phyloP scores from a whole-genome alignment of 2,888 invertebrate genomes.

The Cataglyphis cursor region DNA sequence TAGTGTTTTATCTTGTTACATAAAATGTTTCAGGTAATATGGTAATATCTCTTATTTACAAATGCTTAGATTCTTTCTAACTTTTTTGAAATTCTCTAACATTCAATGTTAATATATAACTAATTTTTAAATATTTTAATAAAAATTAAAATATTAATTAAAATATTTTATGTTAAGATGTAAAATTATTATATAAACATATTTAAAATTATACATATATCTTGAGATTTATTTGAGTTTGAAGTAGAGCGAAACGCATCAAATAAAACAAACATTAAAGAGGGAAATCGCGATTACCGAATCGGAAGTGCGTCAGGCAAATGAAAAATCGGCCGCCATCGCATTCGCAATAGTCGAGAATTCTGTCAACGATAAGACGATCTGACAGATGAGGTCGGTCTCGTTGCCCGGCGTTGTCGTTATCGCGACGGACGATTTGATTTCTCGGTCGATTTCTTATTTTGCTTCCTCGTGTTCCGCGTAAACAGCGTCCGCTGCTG shows the following conservation, averaged over 20 bases:
- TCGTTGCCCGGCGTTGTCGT: slow-evolving; percentile 12
- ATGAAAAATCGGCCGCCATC: slow-evolving; percentile 29
- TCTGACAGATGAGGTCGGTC: slow-evolving; percentile 44
- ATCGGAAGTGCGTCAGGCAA: slow-evolving; percentile 6
- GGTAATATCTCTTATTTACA: not conserved
- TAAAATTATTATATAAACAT: not conserved
- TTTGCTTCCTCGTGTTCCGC: slow-evolving; percentile 65
- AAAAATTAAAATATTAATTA: not conserved
- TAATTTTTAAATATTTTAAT: not conserved
- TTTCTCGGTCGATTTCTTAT: slow-evolving; percentile 63
- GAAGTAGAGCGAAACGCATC: not conserved
- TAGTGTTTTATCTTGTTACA: slow-evolving; percentile 9
- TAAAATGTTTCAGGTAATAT: not conserved
- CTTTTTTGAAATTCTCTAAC: not conserved
- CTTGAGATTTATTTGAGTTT: not conserved
- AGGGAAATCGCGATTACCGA: slow-evolving; percentile 15
- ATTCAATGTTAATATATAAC: not conserved
- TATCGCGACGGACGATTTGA: slow-evolving; percentile 63
- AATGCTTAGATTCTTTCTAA: not conserved
- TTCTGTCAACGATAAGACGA: slow-evolving; percentile 43
- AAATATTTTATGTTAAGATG: not conserved
- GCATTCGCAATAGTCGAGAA: slow-evolving; percentile 17
- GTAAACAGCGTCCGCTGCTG: slow-evolving; percentile 62
- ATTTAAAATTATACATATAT: slow-evolving; percentile 3
- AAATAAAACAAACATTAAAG: not conserved